Percentiles rank a stretch among this genome's conserved stretches.
These are phyloP conservation scores for Neogobius melanostomus DNA, from an alignment of 2,113 vertebrate genomes.

Conservation along the genomic window DNA sequence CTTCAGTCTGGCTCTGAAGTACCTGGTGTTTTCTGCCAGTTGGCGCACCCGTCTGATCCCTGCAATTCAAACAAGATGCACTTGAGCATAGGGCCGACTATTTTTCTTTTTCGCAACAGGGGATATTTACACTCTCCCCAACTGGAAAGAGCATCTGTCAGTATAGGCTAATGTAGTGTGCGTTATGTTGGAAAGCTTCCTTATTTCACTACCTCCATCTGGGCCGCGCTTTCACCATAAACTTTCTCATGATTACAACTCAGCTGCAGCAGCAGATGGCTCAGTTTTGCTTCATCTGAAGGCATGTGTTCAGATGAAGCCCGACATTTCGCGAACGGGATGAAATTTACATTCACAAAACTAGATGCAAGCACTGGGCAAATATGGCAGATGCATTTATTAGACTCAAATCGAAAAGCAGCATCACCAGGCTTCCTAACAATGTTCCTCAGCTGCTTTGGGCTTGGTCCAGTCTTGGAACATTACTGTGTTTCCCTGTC, in stretches of 20 bases:
- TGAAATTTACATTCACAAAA: slow-evolving; percentile 54
- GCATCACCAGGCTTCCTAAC: slow-evolving; percentile 7
- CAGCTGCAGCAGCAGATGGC: slow-evolving; percentile 67
- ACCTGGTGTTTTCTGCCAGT: slow-evolving; percentile 85
- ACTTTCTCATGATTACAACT: slow-evolving; percentile 52
- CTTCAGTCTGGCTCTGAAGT: slow-evolving; percentile 85
- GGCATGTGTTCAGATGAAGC: slow-evolving; percentile 43
- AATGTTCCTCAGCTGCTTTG: slow-evolving; percentile 34
- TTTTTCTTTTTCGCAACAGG: not conserved
- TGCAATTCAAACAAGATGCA: slow-evolving; percentile 64
- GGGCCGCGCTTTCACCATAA: slow-evolving; percentile 47
- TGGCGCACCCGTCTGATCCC: slow-evolving; percentile 82
- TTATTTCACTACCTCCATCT: slow-evolving; percentile 54
- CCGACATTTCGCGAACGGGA: slow-evolving; percentile 59
- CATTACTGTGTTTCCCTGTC: slow-evolving; percentile 59
- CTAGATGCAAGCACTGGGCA: slow-evolving; percentile 20
- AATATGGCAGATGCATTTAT: slow-evolving; percentile 42
- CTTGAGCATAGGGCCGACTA: slow-evolving; percentile 29
- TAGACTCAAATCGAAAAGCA: slow-evolving; percentile 43
- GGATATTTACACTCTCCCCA: slow-evolving; percentile 16
- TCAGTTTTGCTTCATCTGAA: slow-evolving; percentile 64
- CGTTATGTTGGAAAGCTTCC: slow-evolving; percentile 14
- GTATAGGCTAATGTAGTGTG: slow-evolving; percentile 26
- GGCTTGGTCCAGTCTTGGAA: slow-evolving; percentile 53
- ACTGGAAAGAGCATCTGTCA: slow-evolving; percentile 34